A percentile compares a stretch with the other conserved stretches of the same genome.
Conservation (phyloP, 2,797 vertebrate species). For the Catostomus latipinnis region DNA sequence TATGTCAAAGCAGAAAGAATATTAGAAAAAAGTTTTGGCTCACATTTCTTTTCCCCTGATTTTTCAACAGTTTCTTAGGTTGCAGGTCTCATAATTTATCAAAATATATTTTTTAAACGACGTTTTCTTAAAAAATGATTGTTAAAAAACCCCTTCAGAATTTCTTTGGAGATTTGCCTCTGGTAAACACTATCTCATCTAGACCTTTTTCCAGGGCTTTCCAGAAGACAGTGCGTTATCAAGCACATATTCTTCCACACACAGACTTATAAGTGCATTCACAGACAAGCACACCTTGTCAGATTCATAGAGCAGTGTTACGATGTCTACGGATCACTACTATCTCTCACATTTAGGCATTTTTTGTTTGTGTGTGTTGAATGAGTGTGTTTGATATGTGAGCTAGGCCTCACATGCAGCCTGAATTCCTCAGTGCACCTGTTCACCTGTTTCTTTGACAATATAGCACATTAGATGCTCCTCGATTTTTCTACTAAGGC, state of each 20-base stretch:
- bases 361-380: not conserved
- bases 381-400: conserved; percentile 12
- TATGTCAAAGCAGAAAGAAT: no score
- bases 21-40: no score
- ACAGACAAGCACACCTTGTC: not conserved
- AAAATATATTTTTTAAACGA: no score
- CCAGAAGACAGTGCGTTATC: not conserved
- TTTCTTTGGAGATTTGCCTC: no score
- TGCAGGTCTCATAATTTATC: no score
- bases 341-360: not conserved
- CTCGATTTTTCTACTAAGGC: no score
- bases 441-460: conserved; percentile 8
- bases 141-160: no score
- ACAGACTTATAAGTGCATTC: not conserved
- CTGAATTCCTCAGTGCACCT: conserved; percentile 32
- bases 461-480: no score
- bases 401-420: not conserved
- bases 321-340: not conserved
- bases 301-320: not conserved
- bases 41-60: no score
- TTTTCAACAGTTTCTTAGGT: no score
- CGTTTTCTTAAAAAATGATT: no score
- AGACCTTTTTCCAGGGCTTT: conserved; percentile 27
- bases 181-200: not conserved
- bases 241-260: not conserved